These are phyloP conservation scores for Melitaea athalia DNA, from an alignment of 2,888 invertebrate species.

Conservation along the genomic window DNA sequence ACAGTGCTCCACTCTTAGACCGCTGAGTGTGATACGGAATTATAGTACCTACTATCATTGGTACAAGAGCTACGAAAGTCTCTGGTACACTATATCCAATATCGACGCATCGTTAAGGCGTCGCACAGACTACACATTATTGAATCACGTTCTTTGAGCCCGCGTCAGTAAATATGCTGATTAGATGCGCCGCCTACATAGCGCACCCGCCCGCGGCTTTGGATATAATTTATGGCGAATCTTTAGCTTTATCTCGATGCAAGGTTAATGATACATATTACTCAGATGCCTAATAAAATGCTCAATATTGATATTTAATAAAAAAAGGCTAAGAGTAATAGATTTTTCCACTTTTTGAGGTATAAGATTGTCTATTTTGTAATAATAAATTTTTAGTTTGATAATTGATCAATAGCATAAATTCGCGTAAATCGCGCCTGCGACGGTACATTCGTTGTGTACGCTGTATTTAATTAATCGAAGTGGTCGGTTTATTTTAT, in stretches of 20 bases:
- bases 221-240: conserved; percentile 31
- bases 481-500: conserved; percentile 43
- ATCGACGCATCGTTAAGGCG: conserved; percentile 37
- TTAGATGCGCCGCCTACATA: conserved; percentile 34
- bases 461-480: conserved; percentile 42
- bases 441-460: conserved; percentile 34
- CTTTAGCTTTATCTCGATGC: conserved; percentile 25
- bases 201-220: conserved; percentile 25
- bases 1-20: conserved; percentile 22
- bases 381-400: too few relatives aligned
- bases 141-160: conserved; percentile 37
- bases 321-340: background rate
- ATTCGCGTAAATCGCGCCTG: conserved; percentile 44
- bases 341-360: too few relatives aligned
- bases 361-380: too few relatives aligned
- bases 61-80: conserved; percentile 24
- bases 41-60: conserved; percentile 15
- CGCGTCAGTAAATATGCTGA: conserved; percentile 39
- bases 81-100: conserved; percentile 16
- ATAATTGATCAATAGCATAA: conserved; percentile 14
- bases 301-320: background rate
- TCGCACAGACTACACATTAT: conserved; percentile 35
- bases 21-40: conserved; percentile 16
- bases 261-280: conserved; percentile 23
- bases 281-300: conserved; percentile 10